phyloP scores from a whole-genome alignment of 1,140 invertebrate species.

The Aphelinus atriplicis region DNA sequence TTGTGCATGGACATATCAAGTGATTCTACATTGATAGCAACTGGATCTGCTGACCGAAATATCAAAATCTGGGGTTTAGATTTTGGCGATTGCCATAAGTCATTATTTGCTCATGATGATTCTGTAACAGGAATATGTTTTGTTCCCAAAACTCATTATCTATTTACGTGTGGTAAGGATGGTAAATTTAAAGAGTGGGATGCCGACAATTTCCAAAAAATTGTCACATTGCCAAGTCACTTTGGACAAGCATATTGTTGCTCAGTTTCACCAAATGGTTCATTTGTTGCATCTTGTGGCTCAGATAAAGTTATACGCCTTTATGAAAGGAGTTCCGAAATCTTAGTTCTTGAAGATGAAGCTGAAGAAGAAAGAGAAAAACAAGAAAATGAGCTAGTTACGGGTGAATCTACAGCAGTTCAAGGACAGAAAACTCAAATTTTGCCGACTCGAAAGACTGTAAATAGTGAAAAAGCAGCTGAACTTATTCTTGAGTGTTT shows the following conservation, averaged over 20 bases:
- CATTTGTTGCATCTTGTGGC: conserved; percentile 83
- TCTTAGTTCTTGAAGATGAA: conserved; percentile 91
- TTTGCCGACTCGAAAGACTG: conserved; percentile 88
- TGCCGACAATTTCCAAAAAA: conserved; percentile 91
- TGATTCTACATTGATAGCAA: conserved; percentile 89
- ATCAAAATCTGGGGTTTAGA: conserved; percentile 99
- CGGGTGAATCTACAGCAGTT: conserved; percentile 75
- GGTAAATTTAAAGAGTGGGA: conserved; percentile 97
- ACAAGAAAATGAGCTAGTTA: conserved; percentile 76
- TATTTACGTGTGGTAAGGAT: conserved; percentile 94
- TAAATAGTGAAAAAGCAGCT: conserved; percentile 89
- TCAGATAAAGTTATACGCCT: conserved; percentile 89
- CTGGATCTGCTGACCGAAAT: conserved; percentile 94
- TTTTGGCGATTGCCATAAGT: conserved; percentile 95
- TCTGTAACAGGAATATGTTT: conserved; percentile 90
- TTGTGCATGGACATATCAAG: conserved; percentile 93
- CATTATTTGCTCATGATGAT: conserved; percentile 92
- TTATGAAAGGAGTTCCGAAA: conserved; percentile 88
- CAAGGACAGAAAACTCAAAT: conserved; percentile 78
- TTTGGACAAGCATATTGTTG: conserved; percentile 81
- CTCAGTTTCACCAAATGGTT: conserved; percentile 83
- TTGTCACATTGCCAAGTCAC: conserved; percentile 88
- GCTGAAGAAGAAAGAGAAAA: conserved; percentile 84
- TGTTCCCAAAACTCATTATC: conserved; percentile 89
- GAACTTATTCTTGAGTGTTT: conserved; percentile 91